These are phyloP conservation scores for Sesia bembeciformis DNA, from an alignment of 2,888 invertebrate species.

Conservation along the genomic window DNA sequence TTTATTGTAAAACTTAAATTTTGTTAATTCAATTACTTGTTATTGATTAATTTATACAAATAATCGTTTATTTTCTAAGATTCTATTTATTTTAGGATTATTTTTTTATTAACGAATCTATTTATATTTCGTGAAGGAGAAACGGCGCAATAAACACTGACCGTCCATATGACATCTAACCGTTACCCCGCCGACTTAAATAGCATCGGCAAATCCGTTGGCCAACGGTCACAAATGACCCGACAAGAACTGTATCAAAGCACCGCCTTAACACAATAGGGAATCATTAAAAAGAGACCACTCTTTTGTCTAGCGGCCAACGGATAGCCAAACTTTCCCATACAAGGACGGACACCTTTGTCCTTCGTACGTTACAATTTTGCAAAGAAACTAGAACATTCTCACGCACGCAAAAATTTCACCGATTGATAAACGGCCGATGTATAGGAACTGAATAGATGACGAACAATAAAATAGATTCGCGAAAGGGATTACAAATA, in stretches of 20 bases:
- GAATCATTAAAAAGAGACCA: slow-evolving; percentile 73
- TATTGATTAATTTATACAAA: too few relatives aligned
- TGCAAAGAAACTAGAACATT: slow-evolving; percentile 71
- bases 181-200: slow-evolving; percentile 44
- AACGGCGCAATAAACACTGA: neutral
- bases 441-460: slow-evolving; percentile 41
- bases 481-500: slow-evolving; percentile 76
- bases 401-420: slow-evolving; percentile 70
- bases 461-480: slow-evolving; percentile 70
- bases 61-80: too few relatives aligned
- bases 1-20: too few relatives aligned
- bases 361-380: slow-evolving; percentile 58
- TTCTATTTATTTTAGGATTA: too few relatives aligned
- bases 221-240: slow-evolving; percentile 63
- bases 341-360: slow-evolving; percentile 29
- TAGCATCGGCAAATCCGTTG: slow-evolving; percentile 67
- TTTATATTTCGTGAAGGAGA: too few relatives aligned
- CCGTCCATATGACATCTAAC: slow-evolving; percentile 20
- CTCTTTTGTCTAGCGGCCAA: slow-evolving; percentile 56
- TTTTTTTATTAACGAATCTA: too few relatives aligned
- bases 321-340: slow-evolving; percentile 48
- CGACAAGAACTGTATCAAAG: slow-evolving; percentile 60
- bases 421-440: slow-evolving; percentile 55
- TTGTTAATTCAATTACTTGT: too few relatives aligned
- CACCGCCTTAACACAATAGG: slow-evolving; percentile 49